These are phyloP conservation scores for Coenonympha glycerion DNA, from an alignment of 2,888 invertebrate species.

Conservation along the genomic window DNA sequence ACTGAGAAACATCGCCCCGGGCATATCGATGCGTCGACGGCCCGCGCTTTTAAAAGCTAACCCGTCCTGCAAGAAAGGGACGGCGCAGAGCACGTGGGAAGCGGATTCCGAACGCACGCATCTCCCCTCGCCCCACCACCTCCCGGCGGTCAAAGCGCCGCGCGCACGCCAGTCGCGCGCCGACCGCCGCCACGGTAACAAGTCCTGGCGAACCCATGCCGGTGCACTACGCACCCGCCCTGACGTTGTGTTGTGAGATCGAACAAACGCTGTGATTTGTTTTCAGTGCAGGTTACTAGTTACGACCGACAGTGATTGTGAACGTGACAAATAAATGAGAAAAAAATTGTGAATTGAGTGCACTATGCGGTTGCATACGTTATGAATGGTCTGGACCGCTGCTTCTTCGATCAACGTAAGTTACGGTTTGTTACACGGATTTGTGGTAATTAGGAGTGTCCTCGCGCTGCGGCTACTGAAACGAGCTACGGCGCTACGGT, in stretches of 20 bases:
- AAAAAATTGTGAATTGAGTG: constrained; percentile 63
- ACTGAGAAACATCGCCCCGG: constrained; percentile 62
- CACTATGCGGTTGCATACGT: constrained; percentile 72
- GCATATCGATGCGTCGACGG: constrained; percentile 69
- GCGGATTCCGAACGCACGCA: constrained; percentile 75
- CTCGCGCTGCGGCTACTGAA: constrained; percentile 27
- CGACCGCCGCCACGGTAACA: constrained; percentile 66
- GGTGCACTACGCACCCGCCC: constrained; percentile 49
- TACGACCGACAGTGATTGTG: constrained; percentile 53
- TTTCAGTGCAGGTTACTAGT: constrained; percentile 56
- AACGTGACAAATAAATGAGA: constrained; percentile 54
- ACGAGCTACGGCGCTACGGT: neutral
- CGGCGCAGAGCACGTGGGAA: constrained; percentile 70
- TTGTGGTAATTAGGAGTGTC: constrained; percentile 38
- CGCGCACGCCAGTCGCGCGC: constrained; percentile 71
- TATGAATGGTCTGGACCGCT: constrained; percentile 76
- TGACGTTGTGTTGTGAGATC: constrained; percentile 66
- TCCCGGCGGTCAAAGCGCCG: constrained; percentile 42
- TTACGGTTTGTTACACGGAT: constrained; percentile 32
- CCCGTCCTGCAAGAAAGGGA: constrained; percentile 72
- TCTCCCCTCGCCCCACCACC: constrained; percentile 48
- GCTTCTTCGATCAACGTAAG: constrained; percentile 77
- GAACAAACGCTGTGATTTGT: constrained; percentile 70
- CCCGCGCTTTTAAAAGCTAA: constrained; percentile 70
- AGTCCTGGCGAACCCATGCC: constrained; percentile 36